phyloP scores from a whole-genome alignment of 2,888 invertebrate genomes.

The Teleiodes luculella region DNA sequence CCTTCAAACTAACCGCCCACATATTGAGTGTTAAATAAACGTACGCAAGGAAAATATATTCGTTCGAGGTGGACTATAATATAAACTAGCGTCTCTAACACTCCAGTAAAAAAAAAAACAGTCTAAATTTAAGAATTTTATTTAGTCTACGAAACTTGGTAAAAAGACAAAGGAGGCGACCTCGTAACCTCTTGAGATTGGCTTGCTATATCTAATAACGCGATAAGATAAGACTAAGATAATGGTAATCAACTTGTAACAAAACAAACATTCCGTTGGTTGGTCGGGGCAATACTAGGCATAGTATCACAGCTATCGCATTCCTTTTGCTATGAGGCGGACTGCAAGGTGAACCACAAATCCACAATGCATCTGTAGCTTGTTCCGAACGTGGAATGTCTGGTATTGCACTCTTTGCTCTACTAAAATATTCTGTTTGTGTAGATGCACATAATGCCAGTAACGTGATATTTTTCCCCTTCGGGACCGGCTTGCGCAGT shows the following conservation, averaged over 20 bases:
- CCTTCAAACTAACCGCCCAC: no score
- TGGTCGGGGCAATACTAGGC: background rate
- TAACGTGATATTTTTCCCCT: slow-evolving; percentile 1
- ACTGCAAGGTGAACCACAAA: slow-evolving; percentile 55
- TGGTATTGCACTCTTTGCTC: slow-evolving; percentile 20
- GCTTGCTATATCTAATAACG: background rate
- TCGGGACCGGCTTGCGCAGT: background rate
- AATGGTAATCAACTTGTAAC: background rate
- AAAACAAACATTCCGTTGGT: background rate
- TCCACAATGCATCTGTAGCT: slow-evolving; percentile 36
- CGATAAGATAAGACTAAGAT: background rate
- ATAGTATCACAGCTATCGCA: slow-evolving; percentile 5
- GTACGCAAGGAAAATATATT: no score
- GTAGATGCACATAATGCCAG: background rate
- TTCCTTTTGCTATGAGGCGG: slow-evolving; percentile 23
- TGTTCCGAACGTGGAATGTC: slow-evolving; percentile 21
- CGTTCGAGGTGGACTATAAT: no score
- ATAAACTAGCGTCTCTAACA: no score
- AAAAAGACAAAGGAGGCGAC: background rate
- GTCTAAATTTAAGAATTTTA: no score
- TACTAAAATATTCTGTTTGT: slow-evolving; percentile 4
- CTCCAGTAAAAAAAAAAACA: no score
- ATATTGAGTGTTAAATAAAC: no score
- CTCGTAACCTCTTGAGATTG: background rate
- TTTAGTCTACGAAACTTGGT: background rate